A percentile compares a stretch with the other conserved stretches of the same genome.
Conservation (phyloP, 2,888 invertebrate genomes). For the Hofmannophila pseudospretella region DNA sequence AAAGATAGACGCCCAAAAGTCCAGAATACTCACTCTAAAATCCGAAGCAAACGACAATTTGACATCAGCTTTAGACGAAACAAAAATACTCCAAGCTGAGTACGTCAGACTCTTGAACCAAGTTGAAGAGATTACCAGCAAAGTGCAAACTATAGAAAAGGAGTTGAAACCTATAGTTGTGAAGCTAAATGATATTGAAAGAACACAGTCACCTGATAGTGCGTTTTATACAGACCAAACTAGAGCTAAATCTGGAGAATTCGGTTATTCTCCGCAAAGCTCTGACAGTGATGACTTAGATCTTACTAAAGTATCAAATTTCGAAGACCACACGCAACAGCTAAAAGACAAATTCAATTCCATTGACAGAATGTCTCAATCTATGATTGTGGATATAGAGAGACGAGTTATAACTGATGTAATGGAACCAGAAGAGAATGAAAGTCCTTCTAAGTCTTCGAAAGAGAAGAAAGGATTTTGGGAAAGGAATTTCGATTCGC, state of each 20-base stretch:
- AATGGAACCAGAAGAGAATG: constrained; percentile 28
- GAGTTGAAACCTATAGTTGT: constrained; percentile 76
- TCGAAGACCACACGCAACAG: constrained; percentile 60
- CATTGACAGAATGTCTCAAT: constrained; percentile 74
- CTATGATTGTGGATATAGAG: constrained; percentile 72
- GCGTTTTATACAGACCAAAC: constrained; percentile 77
- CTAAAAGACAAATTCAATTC: constrained; percentile 69
- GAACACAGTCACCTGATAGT: constrained; percentile 67
- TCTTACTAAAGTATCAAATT: constrained; percentile 45
- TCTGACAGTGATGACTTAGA: constrained; percentile 69
- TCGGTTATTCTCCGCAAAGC: constrained; percentile 67
- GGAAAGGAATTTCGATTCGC: constrained; percentile 73
- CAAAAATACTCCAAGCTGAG: constrained; percentile 83
- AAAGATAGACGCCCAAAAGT: constrained; percentile 82
- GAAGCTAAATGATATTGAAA: constrained; percentile 61
- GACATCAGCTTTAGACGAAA: constrained; percentile 83
- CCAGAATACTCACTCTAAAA: constrained; percentile 80
- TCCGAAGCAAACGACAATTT: constrained; percentile 81
- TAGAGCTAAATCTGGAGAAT: constrained; percentile 67
- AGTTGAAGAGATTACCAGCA: constrained; percentile 83
- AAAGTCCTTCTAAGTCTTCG: constrained; percentile 62
- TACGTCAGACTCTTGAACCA: constrained; percentile 60
- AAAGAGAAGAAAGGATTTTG: constrained; percentile 75
- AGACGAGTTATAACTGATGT: constrained; percentile 48
- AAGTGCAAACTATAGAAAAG: constrained; percentile 81